Conservation (phyloP, 2,888 invertebrate genomes). For the Drosophila anomalipes region DNA sequence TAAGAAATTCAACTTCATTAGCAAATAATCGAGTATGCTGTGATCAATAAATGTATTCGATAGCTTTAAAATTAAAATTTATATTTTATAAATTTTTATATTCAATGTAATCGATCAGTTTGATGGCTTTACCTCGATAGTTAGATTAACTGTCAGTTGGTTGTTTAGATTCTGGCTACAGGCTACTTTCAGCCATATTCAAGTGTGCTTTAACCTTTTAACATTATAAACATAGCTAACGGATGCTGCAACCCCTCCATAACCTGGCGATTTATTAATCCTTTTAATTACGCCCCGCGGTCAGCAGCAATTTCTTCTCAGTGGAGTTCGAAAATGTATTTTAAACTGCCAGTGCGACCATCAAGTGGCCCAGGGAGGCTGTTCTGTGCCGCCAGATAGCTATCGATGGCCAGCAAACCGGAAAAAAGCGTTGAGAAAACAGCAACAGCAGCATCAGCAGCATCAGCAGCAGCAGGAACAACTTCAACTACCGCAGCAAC, state of each 20-base stretch:
- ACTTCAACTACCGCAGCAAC: conserved; percentile 29
- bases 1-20: conserved; percentile 3
- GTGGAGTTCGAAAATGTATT: conserved; percentile 23
- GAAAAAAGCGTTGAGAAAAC: conserved; percentile 67
- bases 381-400: conserved; percentile 41
- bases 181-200: background rate
- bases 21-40: background rate
- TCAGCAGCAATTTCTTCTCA: conserved; percentile 48
- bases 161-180: background rate
- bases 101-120: background rate
- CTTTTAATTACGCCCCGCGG: conserved; percentile 73
- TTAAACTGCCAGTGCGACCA: conserved; percentile 10
- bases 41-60: background rate
- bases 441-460: conserved; percentile 16
- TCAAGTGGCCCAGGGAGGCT: conserved; percentile 32
- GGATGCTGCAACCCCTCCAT: conserved; percentile 4
- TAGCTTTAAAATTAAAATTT: background rate
- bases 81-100: background rate
- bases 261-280: conserved; percentile 66
- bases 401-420: conserved; percentile 68
- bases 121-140: background rate
- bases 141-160: background rate
- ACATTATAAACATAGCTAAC: conserved; percentile 15
- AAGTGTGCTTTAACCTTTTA: background rate
- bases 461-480: conserved; percentile 11